Evolutionary conservation across 2,113 vertebrate species (phyloP).

Genomic region (Sebastes fasciatus): DNA sequence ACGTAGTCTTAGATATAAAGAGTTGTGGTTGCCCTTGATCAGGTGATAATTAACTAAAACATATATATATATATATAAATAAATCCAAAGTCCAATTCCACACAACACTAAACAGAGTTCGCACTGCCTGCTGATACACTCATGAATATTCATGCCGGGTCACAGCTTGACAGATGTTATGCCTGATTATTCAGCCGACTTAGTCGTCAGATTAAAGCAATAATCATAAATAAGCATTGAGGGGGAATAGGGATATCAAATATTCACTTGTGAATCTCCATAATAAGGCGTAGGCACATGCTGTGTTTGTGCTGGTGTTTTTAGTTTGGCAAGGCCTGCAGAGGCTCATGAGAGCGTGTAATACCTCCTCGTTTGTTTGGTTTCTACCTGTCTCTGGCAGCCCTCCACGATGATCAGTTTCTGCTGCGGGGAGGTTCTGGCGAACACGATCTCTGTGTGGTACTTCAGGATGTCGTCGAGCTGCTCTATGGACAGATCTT

Average conservation of each 20-base stretch:
- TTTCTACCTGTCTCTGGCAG: constrained; percentile 92
- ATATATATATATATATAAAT: neutral
- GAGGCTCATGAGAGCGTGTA: neutral
- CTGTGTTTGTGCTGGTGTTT: constrained; percentile 3
- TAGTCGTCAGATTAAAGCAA: constrained; percentile 41
- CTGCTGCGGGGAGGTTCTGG: constrained; percentile 94
- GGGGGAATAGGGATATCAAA: constrained; percentile 2
- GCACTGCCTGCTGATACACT: neutral
- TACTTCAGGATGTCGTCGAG: constrained; percentile 92
- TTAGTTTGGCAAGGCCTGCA: neutral
- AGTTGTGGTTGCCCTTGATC: neutral
- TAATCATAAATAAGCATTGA: constrained; percentile 25
- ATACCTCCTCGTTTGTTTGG: neutral
- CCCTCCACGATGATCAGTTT: constrained; percentile 97
- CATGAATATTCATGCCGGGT: constrained; percentile 46
- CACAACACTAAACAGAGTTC: neutral
- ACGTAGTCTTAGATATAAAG: neutral
- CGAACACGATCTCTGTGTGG: constrained; percentile 96
- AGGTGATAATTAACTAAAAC: neutral
- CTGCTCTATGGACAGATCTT: constrained; percentile 89
- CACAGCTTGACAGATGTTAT: constrained; percentile 44
- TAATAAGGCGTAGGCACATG: constrained; percentile 9
- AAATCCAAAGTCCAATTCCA: neutral
- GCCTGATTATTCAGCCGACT: constrained; percentile 38
- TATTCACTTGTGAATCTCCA: constrained; percentile 34